Evolutionary conservation across 2,113 vertebrate genomes (phyloP).

Genomic region (Dascyllus trimaculatus): DNA sequence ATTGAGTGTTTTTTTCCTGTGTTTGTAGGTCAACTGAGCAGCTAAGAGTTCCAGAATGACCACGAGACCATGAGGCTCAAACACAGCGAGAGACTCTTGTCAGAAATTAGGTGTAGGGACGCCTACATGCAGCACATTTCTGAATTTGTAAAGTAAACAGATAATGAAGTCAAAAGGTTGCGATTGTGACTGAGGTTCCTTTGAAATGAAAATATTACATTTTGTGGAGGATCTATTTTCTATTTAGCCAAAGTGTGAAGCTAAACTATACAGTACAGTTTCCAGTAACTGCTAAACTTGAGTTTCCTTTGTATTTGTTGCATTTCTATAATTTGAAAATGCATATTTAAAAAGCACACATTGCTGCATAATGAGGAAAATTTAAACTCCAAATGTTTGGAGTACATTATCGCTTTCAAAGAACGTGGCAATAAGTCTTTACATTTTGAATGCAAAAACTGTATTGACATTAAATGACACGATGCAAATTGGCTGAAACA

Average conservation of each 20-base stretch:
- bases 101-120: neutral
- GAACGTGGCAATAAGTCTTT: slow-evolving; percentile 1
- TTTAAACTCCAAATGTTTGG: neutral
- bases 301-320: too few relatives aligned
- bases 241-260: neutral
- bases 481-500: neutral
- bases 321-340: too few relatives aligned
- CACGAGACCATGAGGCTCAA: neutral
- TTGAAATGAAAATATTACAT: neutral
- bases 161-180: neutral
- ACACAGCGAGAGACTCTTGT: neutral
- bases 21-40: slow-evolving; percentile 26
- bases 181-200: neutral
- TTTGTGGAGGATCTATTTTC: neutral
- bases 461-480: neutral
- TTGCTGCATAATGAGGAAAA: neutral
- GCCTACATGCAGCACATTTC: neutral
- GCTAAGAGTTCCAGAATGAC: neutral
- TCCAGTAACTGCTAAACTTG: too few relatives aligned
- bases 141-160: neutral
- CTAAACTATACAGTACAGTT: neutral
- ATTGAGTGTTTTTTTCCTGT: neutral
- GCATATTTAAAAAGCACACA: too few relatives aligned
- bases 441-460: neutral
- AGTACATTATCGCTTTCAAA: slow-evolving; percentile 4